Conservation (phyloP, 2,888 invertebrate genomes). For the Keiferia lycopersicella region DNA sequence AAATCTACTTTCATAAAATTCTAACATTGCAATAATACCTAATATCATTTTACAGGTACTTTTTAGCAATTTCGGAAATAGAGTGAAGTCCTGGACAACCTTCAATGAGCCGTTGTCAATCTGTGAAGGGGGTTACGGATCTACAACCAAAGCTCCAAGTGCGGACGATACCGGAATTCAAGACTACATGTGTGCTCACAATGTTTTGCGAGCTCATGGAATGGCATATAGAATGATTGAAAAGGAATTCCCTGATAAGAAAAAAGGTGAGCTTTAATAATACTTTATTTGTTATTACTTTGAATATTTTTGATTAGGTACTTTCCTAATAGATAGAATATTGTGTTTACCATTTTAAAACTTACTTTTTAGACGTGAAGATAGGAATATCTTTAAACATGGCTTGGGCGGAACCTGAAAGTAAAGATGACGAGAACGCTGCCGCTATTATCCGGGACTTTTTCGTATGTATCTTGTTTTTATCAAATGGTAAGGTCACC, state of each 20-base stretch:
- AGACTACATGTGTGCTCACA: slow-evolving; percentile 83
- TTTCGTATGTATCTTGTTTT: slow-evolving; percentile 48
- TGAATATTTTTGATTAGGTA: too few species aligned
- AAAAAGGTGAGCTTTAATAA: neutral
- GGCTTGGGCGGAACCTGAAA: slow-evolving; percentile 69
- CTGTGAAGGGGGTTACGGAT: slow-evolving; percentile 75
- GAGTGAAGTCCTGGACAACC: slow-evolving; percentile 81
- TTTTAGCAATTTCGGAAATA: slow-evolving; percentile 71
- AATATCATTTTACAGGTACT: slow-evolving; percentile 55
- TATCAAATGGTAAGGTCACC: too few species aligned
- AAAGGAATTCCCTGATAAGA: slow-evolving; percentile 55
- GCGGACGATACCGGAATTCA: slow-evolving; percentile 74
- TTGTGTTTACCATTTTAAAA: neutral
- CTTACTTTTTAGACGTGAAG: neutral
- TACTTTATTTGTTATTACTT: too few species aligned
- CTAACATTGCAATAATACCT: neutral
- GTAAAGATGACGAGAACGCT: slow-evolving; percentile 63
- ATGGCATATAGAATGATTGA: slow-evolving; percentile 82
- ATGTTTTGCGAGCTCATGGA: slow-evolving; percentile 84
- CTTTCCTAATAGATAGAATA: too few species aligned
- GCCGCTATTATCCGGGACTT: slow-evolving; percentile 74
- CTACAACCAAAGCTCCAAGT: slow-evolving; percentile 70
- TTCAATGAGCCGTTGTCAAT: slow-evolving; percentile 83
- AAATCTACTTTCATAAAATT: too few species aligned
- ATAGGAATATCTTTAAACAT: slow-evolving; percentile 71